phyloP scores from a whole-genome alignment of 2,797 vertebrate species.

The Sarcophilus harrisii region DNA sequence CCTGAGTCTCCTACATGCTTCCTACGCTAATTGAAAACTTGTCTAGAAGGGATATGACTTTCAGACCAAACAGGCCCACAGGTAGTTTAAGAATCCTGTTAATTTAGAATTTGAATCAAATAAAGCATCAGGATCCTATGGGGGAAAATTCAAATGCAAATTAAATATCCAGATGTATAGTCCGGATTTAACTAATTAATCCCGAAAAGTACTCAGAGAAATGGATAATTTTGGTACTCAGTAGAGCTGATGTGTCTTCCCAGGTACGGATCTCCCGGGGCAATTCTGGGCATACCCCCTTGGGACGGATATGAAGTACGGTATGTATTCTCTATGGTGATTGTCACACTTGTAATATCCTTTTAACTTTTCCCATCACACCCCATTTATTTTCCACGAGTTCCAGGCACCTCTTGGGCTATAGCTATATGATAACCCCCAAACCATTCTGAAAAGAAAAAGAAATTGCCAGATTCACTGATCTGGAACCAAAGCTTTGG shows the following conservation, averaged over 20 bases:
- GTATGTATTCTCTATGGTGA: neutral
- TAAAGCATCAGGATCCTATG: constrained; percentile 45
- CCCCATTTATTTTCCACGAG: neutral
- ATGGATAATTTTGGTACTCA: neutral
- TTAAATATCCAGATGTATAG: constrained; percentile 56
- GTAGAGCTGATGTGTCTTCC: neutral
- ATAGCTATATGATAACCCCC: neutral
- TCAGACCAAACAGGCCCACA: constrained; percentile 54
- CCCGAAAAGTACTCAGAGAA: constrained; percentile 36
- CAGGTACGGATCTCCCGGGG: neutral
- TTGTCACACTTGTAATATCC: neutral
- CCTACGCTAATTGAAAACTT: constrained; percentile 62
- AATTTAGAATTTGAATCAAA: constrained; percentile 63
- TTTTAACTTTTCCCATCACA: neutral
- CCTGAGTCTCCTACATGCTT: neutral
- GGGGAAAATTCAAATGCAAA: constrained; percentile 41
- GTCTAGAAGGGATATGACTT: constrained; percentile 67
- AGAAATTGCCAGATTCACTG: neutral
- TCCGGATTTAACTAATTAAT: constrained; percentile 39
- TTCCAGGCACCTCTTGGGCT: neutral
- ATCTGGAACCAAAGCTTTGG: neutral
- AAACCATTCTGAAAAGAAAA: neutral
- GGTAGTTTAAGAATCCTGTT: constrained; percentile 60
- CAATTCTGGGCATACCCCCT: neutral
- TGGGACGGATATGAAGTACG: neutral